Base-by-base conservation (phyloP, 1,140 invertebrate species). In the Vollenhovia emeryi region DNA sequence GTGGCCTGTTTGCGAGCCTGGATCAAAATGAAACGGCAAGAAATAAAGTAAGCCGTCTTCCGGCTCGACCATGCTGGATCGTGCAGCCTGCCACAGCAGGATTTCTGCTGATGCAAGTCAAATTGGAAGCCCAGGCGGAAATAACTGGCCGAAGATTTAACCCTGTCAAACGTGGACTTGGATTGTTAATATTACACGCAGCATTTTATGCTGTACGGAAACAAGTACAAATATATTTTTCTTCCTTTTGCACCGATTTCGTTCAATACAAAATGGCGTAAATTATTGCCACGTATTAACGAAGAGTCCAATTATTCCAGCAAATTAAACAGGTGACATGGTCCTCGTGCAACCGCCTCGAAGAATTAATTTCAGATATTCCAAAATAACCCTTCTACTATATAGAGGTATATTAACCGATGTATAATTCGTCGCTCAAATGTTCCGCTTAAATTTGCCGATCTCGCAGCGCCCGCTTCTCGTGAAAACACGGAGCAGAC, bases 1-100 rank as follows among this genome's bases (percentile, higher is more conserved):
- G 69, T 36, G 52, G 60, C 73, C 69, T 89, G 83, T 80, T 88
- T 85, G 86, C 80, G 66, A 30, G 78, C 11, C 48, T 40, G 40
- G 59, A 82, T 85, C 52, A 36, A 75, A 84, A 85, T 87, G 64
- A 87, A 50, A 74, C 40, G 48, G 30, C 45, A 59, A 64, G 52
- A 88, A 89, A 80, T 80, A 50, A 60, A 89, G 78, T 87, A 45
- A 43, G 18, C 55, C 36, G 4, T 45, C 36, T 76, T 36, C 21
- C 30, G 30, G 2, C 9, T 21, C n/a, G 30, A 3, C 40, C n/a
- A 60, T 36, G 33, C 18, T 30, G 36, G 24, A 76, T 33, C 40
- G 11, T 21, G n/a, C n/a, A 73, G 21, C 8, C 24, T 55, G 30
- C 30, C 7, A 33, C 6, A 8, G n/a, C 21, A 73, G 27, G n/a